These are phyloP conservation scores for Steromphala cineraria DNA, from an alignment of 2,888 invertebrate genomes.

Conservation along the genomic window DNA sequence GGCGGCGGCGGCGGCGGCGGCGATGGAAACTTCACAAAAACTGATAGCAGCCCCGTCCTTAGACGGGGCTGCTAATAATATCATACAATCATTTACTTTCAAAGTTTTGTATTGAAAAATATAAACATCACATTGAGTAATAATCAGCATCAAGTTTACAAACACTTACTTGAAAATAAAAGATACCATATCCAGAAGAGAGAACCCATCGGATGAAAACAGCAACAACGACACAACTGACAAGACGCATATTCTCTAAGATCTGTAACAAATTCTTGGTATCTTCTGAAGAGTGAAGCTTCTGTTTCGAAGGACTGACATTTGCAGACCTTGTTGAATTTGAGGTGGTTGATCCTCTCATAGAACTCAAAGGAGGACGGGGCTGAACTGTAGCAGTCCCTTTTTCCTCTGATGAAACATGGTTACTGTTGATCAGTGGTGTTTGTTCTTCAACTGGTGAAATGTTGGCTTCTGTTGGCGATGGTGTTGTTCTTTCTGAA, in stretches of 20 bases:
- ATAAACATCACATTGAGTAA: too few species aligned
- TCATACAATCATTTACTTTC: too few species aligned
- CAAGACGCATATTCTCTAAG: constrained; percentile 55
- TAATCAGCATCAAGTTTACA: neutral
- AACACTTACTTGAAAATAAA: constrained; percentile 57
- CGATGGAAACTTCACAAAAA: too few species aligned
- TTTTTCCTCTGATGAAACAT: neutral
- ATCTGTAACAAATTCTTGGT: neutral
- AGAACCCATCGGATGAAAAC: constrained; percentile 56
- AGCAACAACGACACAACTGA: constrained; percentile 54
- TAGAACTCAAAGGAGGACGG: neutral
- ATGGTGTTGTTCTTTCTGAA: neutral
- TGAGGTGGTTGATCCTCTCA: neutral
- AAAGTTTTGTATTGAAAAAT: too few species aligned
- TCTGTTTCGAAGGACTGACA: neutral
- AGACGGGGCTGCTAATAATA: too few species aligned
- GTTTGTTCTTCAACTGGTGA: neutral
- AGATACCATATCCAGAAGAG: constrained; percentile 55
- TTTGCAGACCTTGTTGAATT: neutral
- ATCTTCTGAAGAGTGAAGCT: neutral
- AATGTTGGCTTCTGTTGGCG: neutral
- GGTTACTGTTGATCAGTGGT: neutral
- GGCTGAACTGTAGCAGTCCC: neutral
- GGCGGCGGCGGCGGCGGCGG: too few species aligned
- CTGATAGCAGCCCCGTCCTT: too few species aligned